These are phyloP conservation scores for Stichodactyla helianthus DNA, from an alignment of 64 coral and sea anemone species.

Conservation along the genomic window DNA sequence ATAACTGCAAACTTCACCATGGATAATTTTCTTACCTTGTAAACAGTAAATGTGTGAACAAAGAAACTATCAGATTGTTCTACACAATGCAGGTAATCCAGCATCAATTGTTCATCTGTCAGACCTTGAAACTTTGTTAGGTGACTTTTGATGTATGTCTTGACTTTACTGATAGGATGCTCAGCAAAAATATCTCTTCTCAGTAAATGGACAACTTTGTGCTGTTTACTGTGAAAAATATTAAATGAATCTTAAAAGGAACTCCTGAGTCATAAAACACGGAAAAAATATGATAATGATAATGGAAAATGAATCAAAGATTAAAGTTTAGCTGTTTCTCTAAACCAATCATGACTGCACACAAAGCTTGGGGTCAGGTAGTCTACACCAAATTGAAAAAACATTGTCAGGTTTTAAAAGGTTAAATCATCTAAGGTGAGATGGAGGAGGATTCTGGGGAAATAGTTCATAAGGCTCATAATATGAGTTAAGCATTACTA, in stretches of 20 bases:
- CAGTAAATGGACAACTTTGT: conserved; percentile 25
- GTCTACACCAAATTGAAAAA: no score
- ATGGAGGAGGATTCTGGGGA: no score
- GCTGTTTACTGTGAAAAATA: conserved; percentile 12
- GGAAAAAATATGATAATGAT: no score
- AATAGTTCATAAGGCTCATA: no score
- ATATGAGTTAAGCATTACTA: no score
- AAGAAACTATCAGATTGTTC: conserved; percentile 67
- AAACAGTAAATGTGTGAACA: conserved; percentile 63
- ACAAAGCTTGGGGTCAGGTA: no score
- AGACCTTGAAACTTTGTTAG: conserved; percentile 28
- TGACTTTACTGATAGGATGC: conserved; percentile 35
- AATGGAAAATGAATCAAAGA: no score
- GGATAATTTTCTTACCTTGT: conserved; percentile 47
- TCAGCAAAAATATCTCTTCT: conserved; percentile 44
- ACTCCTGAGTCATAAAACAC: no score
- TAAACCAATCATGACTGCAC: no score
- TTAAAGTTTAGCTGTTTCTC: no score
- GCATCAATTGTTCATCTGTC: conserved; percentile 30
- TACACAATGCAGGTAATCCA: conserved; percentile 41
- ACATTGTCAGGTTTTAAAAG: no score
- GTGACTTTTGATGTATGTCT: conserved; percentile 36
- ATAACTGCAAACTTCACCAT: neutral
- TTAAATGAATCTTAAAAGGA: neutral
- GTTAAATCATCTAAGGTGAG: no score